phyloP scores from a whole-genome alignment of 2,888 invertebrate genomes.

The Thalpophila matura region DNA sequence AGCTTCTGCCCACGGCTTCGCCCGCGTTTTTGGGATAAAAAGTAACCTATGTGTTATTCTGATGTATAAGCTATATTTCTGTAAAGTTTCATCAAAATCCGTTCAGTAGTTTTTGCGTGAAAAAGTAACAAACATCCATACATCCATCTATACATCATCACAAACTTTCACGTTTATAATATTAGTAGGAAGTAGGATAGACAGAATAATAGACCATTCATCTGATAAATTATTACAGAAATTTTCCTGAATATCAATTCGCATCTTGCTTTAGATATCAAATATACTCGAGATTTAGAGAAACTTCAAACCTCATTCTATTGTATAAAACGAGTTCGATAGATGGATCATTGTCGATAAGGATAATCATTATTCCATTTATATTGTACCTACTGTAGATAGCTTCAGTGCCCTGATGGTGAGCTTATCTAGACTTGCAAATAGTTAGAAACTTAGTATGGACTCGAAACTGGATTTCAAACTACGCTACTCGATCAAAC shows the following conservation, averaged over 20 bases:
- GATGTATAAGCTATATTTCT: no score
- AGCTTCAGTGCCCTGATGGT: conserved; percentile 22
- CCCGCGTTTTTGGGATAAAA: no score
- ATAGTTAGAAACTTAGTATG: conserved; percentile 33
- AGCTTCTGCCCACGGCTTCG: no score
- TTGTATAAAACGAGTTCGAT: conserved; percentile 21
- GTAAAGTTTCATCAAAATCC: no score
- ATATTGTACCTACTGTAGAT: conserved; percentile 22
- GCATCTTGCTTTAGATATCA: conserved; percentile 4
- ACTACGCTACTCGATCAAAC: conserved; percentile 38
- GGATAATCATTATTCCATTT: conserved; percentile 29
- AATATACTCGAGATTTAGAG: background rate
- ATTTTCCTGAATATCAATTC: conserved; percentile 4
- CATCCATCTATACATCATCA: no score
- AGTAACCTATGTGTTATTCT: no score
- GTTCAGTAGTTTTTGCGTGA: no score
- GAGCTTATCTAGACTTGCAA: conserved; percentile 41
- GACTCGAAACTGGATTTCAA: conserved; percentile 28
- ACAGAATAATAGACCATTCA: background rate
- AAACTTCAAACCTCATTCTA: conserved; percentile 12
- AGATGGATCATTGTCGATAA: conserved; percentile 19
- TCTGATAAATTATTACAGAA: background rate
- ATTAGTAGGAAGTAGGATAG: no score
- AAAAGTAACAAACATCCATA: no score
- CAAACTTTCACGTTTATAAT: no score